Conservation (phyloP, 1,140 invertebrate species). For the Microplitis mediator region DNA sequence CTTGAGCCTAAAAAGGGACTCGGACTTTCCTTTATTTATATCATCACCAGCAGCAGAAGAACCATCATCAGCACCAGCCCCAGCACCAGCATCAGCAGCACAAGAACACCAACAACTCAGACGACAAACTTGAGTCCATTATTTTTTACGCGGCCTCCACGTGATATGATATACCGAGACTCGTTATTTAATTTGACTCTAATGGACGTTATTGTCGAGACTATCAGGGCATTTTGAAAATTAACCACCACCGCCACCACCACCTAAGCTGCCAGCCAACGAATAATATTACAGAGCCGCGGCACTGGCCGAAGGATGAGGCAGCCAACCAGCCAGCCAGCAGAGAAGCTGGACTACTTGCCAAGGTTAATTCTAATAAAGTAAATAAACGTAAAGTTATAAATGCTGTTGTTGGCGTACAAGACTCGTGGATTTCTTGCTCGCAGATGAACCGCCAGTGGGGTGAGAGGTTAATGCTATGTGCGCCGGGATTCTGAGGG, state of each 20-base stretch:
- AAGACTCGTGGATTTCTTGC: neutral
- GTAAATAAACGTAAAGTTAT: slow-evolving; percentile 49
- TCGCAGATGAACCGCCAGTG: neutral
- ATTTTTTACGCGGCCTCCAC: neutral
- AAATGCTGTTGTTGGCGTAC: slow-evolving; percentile 37
- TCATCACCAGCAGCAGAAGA: neutral
- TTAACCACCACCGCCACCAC: neutral
- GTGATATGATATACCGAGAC: too few relatives aligned
- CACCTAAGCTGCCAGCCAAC: neutral
- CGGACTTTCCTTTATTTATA: slow-evolving; percentile 22
- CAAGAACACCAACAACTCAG: neutral
- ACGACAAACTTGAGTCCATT: slow-evolving; percentile 6
- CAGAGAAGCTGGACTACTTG: slow-evolving; percentile 35
- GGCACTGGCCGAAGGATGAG: neutral
- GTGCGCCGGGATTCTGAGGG: slow-evolving; percentile 4
- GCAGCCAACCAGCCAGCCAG: neutral
- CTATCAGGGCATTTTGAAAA: neutral
- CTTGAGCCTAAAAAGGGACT: slow-evolving; percentile 37
- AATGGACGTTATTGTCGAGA: neutral
- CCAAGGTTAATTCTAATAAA: slow-evolving; percentile 53
- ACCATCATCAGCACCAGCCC: too few relatives aligned
- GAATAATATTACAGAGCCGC: too few relatives aligned
- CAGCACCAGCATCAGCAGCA: too few relatives aligned
- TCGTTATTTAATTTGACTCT: slow-evolving; percentile 14
- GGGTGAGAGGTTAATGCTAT: neutral